Evolutionary conservation across 2,797 vertebrate genomes (phyloP).

Genomic region (Manis crassicaudata): DNA sequence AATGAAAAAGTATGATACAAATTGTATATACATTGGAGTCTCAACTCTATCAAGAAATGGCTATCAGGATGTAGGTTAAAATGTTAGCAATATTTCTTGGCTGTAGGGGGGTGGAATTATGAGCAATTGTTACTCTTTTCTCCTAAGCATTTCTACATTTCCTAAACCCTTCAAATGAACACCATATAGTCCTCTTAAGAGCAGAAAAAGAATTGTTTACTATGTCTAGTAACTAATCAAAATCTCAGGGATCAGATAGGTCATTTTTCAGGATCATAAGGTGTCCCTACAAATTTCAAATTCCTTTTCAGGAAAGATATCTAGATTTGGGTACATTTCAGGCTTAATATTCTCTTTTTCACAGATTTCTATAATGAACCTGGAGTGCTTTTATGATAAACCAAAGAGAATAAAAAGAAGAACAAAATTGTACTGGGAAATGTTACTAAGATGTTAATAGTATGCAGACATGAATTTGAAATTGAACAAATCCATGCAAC

Average conservation of each 20-base stretch:
- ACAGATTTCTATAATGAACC: background rate
- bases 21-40: background rate
- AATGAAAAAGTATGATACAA: background rate
- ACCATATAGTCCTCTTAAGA: background rate
- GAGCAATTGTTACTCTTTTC: background rate
- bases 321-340: background rate
- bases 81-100: background rate
- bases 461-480: slow-evolving; percentile 1
- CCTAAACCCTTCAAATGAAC: background rate
- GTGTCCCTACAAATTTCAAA: background rate
- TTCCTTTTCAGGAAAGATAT: background rate
- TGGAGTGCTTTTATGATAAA: slow-evolving; percentile 11
- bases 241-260: background rate
- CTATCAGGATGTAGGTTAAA: background rate
- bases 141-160: background rate
- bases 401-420: background rate
- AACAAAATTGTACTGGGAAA: background rate
- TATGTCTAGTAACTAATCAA: background rate
- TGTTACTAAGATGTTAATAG: background rate
- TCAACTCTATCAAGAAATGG: background rate
- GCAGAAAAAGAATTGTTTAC: background rate
- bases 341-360: background rate
- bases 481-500: background rate
- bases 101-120: background rate
- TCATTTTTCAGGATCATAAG: background rate